Evolutionary conservation across 2,797 vertebrate species (phyloP).

Genomic region (Semaprochilodus insignis): DNA sequence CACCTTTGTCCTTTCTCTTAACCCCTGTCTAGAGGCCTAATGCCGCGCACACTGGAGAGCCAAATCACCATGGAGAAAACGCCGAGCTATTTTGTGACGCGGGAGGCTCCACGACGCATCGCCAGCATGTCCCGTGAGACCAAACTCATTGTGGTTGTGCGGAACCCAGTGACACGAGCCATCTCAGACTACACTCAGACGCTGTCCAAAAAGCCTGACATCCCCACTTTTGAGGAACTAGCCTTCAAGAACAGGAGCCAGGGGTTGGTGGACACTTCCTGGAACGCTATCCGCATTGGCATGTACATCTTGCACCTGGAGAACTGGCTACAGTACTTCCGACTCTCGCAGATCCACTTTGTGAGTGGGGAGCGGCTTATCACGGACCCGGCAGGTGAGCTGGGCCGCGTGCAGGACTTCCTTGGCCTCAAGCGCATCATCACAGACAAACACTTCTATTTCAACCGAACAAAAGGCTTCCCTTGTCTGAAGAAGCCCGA

Average conservation of each 20-base stretch:
- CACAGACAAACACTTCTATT: slow-evolving; percentile 97
- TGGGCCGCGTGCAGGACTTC: slow-evolving; percentile 96
- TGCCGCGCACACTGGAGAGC: slow-evolving; percentile 91
- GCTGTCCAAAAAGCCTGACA: slow-evolving; percentile 94
- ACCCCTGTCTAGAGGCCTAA: slow-evolving; percentile 84
- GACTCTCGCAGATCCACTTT: slow-evolving; percentile 93
- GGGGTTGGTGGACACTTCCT: slow-evolving; percentile 90
- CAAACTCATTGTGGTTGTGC: slow-evolving; percentile 95
- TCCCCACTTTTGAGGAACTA: slow-evolving; percentile 93
- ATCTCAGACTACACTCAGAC: slow-evolving; percentile 99
- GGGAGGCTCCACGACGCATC: slow-evolving; percentile 89
- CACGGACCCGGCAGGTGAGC: slow-evolving; percentile 93
- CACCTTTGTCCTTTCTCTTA: slow-evolving; percentile 43
- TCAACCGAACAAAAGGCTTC: slow-evolving; percentile 98
- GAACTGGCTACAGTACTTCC: slow-evolving; percentile 95
- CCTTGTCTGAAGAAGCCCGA: slow-evolving; percentile 93
- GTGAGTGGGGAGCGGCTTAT: slow-evolving; percentile 95
- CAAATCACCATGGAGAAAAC: slow-evolving; percentile 98
- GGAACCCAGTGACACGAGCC: slow-evolving; percentile 94
- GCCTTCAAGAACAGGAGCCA: slow-evolving; percentile 91
- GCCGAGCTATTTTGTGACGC: slow-evolving; percentile 96
- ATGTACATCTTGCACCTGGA: slow-evolving; percentile 93
- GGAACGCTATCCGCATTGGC: slow-evolving; percentile 96
- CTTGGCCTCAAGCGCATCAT: slow-evolving; percentile 92
- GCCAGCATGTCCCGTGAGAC: slow-evolving; percentile 90